Conservation (phyloP, 2,113 vertebrate genomes). For the Speoplatyrhinus poulsoni region DNA sequence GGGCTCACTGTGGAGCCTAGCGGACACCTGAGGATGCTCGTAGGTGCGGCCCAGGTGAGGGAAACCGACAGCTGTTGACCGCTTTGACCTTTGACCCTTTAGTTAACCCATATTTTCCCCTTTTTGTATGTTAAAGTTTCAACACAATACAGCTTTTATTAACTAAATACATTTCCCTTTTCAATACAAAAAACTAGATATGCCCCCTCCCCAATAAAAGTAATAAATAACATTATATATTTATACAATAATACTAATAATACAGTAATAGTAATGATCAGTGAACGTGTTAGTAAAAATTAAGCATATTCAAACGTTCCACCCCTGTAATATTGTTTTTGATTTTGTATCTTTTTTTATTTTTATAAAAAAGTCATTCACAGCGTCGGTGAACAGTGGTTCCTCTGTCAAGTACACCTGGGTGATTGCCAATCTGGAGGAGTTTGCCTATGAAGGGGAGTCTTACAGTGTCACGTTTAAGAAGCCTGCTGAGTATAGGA, state of each 20-base stretch:
- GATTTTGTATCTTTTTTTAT: neutral
- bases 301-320: neutral
- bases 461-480: constrained; percentile 72
- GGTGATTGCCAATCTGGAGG: constrained; percentile 69
- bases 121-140: too few relatives aligned
- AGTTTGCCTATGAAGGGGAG: constrained; percentile 66
- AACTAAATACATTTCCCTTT: too few relatives aligned
- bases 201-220: too few relatives aligned
- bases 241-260: too few relatives aligned
- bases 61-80: neutral
- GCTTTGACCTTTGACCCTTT: too few relatives aligned
- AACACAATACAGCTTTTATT: too few relatives aligned
- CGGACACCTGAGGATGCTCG: constrained; percentile 61
- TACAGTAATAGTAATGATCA: too few relatives aligned
- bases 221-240: too few relatives aligned
- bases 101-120: too few relatives aligned
- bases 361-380: constrained; percentile 69
- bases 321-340: neutral
- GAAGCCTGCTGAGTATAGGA: constrained; percentile 67
- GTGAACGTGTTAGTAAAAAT: too few relatives aligned
- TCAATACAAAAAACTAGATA: too few relatives aligned
- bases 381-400: constrained; percentile 66
- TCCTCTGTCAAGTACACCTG: constrained; percentile 77
- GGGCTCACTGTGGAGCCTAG: constrained; percentile 72
- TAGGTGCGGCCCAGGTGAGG: constrained; percentile 72